Evolutionary conservation across 2,888 invertebrate species (phyloP).

Genomic region (Philereme transversata): DNA sequence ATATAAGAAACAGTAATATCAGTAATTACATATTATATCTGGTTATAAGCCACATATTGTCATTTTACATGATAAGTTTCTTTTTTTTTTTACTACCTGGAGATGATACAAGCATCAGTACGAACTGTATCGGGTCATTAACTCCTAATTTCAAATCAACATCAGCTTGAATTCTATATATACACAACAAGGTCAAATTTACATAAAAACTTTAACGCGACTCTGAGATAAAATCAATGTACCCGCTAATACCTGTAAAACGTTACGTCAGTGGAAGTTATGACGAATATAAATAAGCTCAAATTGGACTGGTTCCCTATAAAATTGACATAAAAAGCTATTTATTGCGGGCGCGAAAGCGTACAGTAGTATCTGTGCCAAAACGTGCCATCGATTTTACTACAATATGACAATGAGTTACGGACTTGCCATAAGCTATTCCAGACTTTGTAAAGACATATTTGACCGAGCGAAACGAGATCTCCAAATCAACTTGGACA

Average conservation of each 20-base stretch:
- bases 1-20: no score
- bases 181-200: slow-evolving; percentile 13
- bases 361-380: slow-evolving; percentile 34
- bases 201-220: slow-evolving; percentile 11
- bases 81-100: no score
- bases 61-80: no score
- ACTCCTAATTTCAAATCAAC: neutral
- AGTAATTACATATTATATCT: no score
- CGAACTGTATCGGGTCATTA: slow-evolving; percentile 1
- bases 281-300: slow-evolving; percentile 37
- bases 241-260: slow-evolving; percentile 27
- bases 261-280: slow-evolving; percentile 30
- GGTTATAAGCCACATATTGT: no score
- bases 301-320: slow-evolving; percentile 32
- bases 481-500: no score
- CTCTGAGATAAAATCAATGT: slow-evolving; percentile 11
- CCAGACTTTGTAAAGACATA: neutral
- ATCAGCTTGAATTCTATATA: slow-evolving; percentile 1
- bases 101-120: no score
- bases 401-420: slow-evolving; percentile 4
- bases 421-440: slow-evolving; percentile 4
- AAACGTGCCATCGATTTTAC: slow-evolving; percentile 31
- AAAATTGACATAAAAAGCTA: slow-evolving; percentile 37
- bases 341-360: slow-evolving; percentile 33
- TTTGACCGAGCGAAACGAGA: no score